Base-by-base conservation (phyloP, 2,113 vertebrate genomes). In the Corythoichthys haematopterus region DNA sequence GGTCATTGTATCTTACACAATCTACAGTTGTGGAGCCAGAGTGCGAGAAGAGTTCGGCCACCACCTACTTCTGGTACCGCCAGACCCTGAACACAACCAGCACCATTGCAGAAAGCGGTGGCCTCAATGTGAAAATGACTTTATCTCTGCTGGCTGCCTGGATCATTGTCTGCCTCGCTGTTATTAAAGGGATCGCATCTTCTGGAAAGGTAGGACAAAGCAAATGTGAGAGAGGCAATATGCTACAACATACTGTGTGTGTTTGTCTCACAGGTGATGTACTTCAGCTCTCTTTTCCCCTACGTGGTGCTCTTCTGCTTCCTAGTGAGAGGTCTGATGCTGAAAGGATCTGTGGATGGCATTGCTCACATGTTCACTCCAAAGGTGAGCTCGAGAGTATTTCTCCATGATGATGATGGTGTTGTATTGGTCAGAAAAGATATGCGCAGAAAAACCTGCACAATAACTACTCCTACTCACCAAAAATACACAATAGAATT, bases 281-380 rank as follows among this genome's bases (percentile, higher is more conserved):
- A 99, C 81, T 99, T 99, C 93, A 99, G 97, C 87, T 99, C 97
- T 0, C 94, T 99, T 60, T 99, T 99, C 84, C 97, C 97, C 0
- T 99, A 99, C 0, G 84, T 96, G 88, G 97, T 99, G 69, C 93
- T 99, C 45, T 93, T 98, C 81, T 99, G 97, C 80, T 99, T 99
- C 90, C 83, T 99, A 89, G 91, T 98, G 59, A 90, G 97, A 40
- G 96, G 95, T 0, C 89, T 99, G 10, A 92, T 99, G 84, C 92
- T 99, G 70, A 93, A 96, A 0, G 97, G 97, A 45, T 94, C 97
- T 0, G 86, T 98, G n/a, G 97, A 99, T 1, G 97, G 97, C 6
- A 99, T 99, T 64, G 90, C 94, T 74, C 97, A 99, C 86, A 98
- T 99, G 97, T 95, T 99, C 87, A 99, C 96, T 0, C 97, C 97